Base-by-base conservation (phyloP, 23 tunicate species). In the Halocynthia roretzi region DNA sequence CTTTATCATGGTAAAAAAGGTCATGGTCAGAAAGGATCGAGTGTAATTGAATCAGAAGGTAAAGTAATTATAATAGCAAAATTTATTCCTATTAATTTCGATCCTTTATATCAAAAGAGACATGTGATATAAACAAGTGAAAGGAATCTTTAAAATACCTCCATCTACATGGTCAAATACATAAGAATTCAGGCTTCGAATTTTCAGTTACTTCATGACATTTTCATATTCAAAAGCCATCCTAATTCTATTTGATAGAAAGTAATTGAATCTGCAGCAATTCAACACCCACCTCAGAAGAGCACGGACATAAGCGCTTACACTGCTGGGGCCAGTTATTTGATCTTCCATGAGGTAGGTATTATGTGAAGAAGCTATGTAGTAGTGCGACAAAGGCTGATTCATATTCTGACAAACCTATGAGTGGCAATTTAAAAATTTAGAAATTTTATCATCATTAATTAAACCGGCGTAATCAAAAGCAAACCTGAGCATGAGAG, bases 311-410 rank as follows among this genome's bases (percentile, higher is more conserved):
- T 90, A 96, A 52, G 97, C 96, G 77, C 84, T 79, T 71, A 80
- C 85, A 70, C 80, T 84, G 62, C 91, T 86, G 17, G 97, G 96
- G 10, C 99, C 99, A 62, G 65, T 50, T 14, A 89, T 76, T 75
- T 96, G 99, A 72, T 96, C 99, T 82, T 96, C 97, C 91, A 96
- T 89, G 64, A 96, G 82, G 87, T 96, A 96, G 62, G 99, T 96
- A 71, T 96, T 96, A 63, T 96, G 99, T 5, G 99, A 96, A 7
- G 99, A 84, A 53, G 99, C 84, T 62, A 96, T 96, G 76, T 85
- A 96, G 68, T 96, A 96, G 65, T 90, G 88, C 8, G 96, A 72
- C 14, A 96, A 74, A 14, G 99, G 99, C 18, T 83, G 93, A 48
- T 49, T 67, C 99, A 96, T 96, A 66, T 96, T 97, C 71, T 96